Evolutionary conservation across 1,140 invertebrate genomes (phyloP), one percentile per base, ranked within the genome.

Genomic region (Conopomorpha cramerella): DNA sequence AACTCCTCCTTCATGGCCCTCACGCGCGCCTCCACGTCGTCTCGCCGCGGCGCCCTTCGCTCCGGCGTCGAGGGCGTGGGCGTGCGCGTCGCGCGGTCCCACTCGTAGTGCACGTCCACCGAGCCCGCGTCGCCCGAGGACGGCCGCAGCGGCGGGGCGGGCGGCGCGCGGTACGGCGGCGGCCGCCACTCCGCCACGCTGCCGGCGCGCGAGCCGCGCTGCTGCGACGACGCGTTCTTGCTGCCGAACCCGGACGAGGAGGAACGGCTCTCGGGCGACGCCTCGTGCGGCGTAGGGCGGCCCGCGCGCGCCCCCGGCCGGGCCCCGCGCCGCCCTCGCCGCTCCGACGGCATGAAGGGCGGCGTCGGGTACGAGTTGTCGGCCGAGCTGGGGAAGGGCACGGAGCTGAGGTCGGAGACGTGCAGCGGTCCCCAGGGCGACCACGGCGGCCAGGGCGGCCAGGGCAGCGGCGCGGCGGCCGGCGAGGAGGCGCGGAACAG

Each of bases 1-100:
- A 96, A 98, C 68, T 97, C 94, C 62, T 95, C 91, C 51, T 95
- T 93, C 89, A 97, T 94, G 17, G 92, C 92, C 47, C 93, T 90
- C 35, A 96, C 91, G 32, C 95, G 81, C 2, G 92, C 91, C 57
- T 94, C 92, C 45, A 93, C 91, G 64, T 92, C 92, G 46, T 59
- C 56, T 10, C 63, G 66, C 11, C 3, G 84, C 83, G 19, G 82
- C 82, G 31, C 66, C 26, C 82, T 67, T 19, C 82, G 66, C 30
- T 80, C 74, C 4, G 84, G 82, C 25, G 85, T 84, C 2, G 86
- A 86, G 0, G 86, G 86, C 11, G 86, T 86, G 1, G 86, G 85
- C 16, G 85, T 86, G n/a, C 90, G 88, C 7, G 90, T 87, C 13
- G 89, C 88, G 10, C 86, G 86, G 70, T 95, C 92, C 78, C 95